Base-by-base conservation (phyloP, 2,888 invertebrate genomes). In the Rhogogaster chlorosoma region DNA sequence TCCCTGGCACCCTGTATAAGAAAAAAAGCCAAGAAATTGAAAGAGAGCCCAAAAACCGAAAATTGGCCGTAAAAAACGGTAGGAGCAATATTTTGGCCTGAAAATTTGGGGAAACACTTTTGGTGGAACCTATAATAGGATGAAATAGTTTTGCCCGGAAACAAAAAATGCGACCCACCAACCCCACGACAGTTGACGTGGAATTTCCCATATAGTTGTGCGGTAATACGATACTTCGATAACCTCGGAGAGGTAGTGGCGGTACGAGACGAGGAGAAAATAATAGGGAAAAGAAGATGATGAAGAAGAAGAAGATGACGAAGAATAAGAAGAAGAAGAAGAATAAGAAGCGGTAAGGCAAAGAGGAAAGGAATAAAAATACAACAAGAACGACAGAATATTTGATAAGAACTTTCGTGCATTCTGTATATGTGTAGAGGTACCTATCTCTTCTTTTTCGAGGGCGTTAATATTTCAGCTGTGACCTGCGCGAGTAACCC, bases 381-480 rank as follows among this genome's bases (percentile, higher is more conserved):
- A 67, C 67, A 67, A 26, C 29, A 67, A 67, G 77, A 53, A 71
- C 45, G 77, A 77, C 38, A 32, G 49, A 77, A 77, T 77, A 77
- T 53, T 53, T 77, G 77, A 49, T 77, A 32, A 18, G 53, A 77
- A 77, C 49, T 77, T 77, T 77, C 77, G 26, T 77, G 53, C 77
- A 77, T 77, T 53, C 53, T 49, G 53, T 77, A 77, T 77, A 38
- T 29, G 32, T 53, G 49, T 53, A n/a, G 45, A n/a, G 45, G 45
- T 45, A 18, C 77, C 45, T 45, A 49, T 49, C 29, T 29, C 32
- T 53, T 26, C 26, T 61, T 61, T 61, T 53, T 49, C 77, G 77
- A 29, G 15, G 32, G 32, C 36, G 77, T 77, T 26, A 77, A 77
- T 77, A 77, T 77, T 77, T 77, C 32, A 77, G 29, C 29, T 32